These are phyloP conservation scores for Halocynthia aurantium DNA, from an alignment of 23 tunicate genomes.

Conservation along the genomic window DNA sequence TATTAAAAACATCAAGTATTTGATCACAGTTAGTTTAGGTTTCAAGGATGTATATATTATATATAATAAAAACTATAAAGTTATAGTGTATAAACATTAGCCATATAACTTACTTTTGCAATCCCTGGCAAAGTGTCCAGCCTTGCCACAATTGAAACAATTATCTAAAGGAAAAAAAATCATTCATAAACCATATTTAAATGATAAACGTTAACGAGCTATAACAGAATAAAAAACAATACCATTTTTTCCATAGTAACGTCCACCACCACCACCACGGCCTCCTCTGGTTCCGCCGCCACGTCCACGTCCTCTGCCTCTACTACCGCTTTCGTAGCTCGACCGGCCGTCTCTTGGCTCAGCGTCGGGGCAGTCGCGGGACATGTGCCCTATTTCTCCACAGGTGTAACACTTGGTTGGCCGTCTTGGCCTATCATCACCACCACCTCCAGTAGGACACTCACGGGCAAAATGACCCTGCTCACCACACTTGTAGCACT, in stretches of 20 bases:
- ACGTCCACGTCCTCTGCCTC: constrained; percentile 33
- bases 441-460: constrained; percentile 21
- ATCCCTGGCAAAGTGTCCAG: constrained; percentile 86
- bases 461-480: constrained; percentile 83
- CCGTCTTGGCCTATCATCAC: constrained; percentile 12
- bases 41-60: too few relatives aligned
- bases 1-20: too few relatives aligned
- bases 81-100: too few relatives aligned
- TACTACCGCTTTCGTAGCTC: constrained; percentile 10
- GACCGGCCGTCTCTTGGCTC: constrained; percentile 14
- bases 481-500: constrained; percentile 83
- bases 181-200: background rate
- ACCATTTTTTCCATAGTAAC: background rate
- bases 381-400: constrained; percentile 50
- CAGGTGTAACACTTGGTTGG: constrained; percentile 39
- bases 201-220: background rate
- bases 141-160: constrained; percentile 70
- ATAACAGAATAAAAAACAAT: constrained; percentile 8
- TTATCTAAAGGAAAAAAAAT: constrained; percentile 7
- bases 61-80: too few relatives aligned
- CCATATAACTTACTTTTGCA: constrained; percentile 38
- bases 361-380: constrained; percentile 43
- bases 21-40: too few relatives aligned
- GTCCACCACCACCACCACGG: constrained; percentile 33
- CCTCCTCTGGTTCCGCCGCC: constrained; percentile 46